Conservation (phyloP, 2,888 invertebrate species). For the Clitarchus hookeri region DNA sequence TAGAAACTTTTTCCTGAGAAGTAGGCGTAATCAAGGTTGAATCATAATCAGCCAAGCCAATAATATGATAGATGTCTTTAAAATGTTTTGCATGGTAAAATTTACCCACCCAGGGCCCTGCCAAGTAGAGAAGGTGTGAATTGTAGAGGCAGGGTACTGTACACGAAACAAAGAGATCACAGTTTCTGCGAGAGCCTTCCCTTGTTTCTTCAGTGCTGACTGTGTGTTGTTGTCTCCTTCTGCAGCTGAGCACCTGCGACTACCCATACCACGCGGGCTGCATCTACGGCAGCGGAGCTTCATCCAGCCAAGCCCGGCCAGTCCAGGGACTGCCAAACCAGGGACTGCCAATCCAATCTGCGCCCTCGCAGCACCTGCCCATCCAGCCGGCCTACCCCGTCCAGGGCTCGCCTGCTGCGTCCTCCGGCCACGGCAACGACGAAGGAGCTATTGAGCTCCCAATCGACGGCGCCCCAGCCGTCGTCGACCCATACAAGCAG, state of each 20-base stretch:
- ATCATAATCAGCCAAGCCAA: no score
- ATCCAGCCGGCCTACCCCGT: neutral
- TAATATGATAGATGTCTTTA: no score
- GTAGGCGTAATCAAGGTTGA: no score
- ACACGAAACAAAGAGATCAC: no score
- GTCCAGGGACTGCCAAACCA: neutral
- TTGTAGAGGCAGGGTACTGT: no score
- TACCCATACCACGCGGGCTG: conserved; percentile 18
- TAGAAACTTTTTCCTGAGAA: no score
- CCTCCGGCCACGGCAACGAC: neutral
- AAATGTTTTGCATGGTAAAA: no score
- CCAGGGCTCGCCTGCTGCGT: no score
- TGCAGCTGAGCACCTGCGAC: conserved; percentile 15
- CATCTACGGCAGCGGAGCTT: neutral
- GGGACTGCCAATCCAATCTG: neutral
- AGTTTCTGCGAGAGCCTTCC: no score
- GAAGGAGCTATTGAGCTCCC: neutral
- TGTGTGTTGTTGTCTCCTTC: neutral
- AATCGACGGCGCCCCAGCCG: neutral
- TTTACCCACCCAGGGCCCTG: no score
- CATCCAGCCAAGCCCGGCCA: neutral
- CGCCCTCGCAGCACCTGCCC: neutral
- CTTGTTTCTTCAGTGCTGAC: no score
- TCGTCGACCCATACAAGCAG: neutral
- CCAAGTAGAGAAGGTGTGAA: no score